A percentile compares a stretch with the other conserved stretches of the same genome.
Evolutionary conservation across 2,888 invertebrate genomes (phyloP).

Genomic region (Athalia circularis): DNA sequence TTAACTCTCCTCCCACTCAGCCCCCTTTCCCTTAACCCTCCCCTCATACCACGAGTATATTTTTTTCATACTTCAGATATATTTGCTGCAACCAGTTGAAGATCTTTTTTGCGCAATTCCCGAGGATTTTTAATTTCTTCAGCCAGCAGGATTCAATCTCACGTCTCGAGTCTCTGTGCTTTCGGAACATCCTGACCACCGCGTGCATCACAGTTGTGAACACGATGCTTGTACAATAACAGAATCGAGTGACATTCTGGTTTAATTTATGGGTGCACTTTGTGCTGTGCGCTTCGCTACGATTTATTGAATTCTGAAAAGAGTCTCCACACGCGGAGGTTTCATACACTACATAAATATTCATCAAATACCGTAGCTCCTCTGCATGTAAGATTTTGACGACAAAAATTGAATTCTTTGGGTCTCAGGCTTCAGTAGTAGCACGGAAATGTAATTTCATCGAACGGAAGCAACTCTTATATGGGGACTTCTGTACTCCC

Average conservation of each 20-base stretch:
- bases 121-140: too few relatives aligned
- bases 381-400: background rate
- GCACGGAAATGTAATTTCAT: background rate
- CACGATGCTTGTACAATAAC: constrained; percentile 18
- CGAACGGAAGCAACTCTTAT: background rate
- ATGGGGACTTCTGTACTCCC: background rate
- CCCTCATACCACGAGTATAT: too few relatives aligned
- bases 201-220: constrained; percentile 8
- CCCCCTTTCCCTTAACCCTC: background rate
- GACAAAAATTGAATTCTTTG: constrained; percentile 13
- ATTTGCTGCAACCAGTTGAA: too few relatives aligned
- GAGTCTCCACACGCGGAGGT: constrained; percentile 5
- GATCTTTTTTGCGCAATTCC: too few relatives aligned
- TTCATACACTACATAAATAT: constrained; percentile 26
- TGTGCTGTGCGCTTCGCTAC: constrained; percentile 30
- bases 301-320: constrained; percentile 29
- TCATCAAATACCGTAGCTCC: constrained; percentile 38
- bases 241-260: constrained; percentile 36
- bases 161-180: background rate
- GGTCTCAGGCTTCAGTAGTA: background rate
- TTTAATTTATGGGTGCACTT: constrained; percentile 29
- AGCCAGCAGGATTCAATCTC: too few relatives aligned
- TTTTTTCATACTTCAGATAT: too few relatives aligned
- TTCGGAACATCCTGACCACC: background rate
- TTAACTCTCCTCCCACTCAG: background rate